Percentiles rank a stretch among this genome's conserved stretches.
phyloP scores from a whole-genome alignment of 2,888 invertebrate genomes.

The Didymodactylos carnosus region DNA sequence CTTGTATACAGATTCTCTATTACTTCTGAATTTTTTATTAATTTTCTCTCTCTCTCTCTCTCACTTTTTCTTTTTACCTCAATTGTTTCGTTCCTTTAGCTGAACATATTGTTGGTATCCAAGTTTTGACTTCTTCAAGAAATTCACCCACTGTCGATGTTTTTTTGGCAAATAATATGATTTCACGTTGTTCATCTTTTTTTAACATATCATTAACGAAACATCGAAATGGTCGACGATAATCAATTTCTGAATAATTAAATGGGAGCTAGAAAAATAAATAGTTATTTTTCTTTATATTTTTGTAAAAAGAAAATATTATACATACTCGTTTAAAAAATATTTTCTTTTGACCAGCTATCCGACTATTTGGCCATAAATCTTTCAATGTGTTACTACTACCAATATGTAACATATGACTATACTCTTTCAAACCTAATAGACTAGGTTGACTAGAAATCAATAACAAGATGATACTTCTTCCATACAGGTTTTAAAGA shows the following conservation, averaged over 20 bases:
- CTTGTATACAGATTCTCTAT: too few species aligned
- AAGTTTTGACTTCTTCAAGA: background rate
- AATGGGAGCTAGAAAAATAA: background rate
- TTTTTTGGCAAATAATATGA: background rate
- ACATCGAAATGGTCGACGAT: background rate
- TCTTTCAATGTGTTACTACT: background rate
- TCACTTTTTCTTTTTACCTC: too few species aligned
- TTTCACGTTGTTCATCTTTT: conserved; percentile 1
- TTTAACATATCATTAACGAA: background rate
- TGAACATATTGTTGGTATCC: background rate
- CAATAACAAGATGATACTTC: too few species aligned
- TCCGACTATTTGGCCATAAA: background rate
- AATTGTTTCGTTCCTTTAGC: background rate
- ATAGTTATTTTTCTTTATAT: background rate
- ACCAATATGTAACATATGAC: background rate
- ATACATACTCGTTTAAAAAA: background rate
- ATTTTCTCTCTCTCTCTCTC: too few species aligned
- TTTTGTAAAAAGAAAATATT: too few species aligned
- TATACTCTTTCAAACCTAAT: too few species aligned
- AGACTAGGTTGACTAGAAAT: too few species aligned
- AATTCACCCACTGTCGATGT: background rate
- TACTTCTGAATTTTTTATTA: too few species aligned
- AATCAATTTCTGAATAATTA: background rate
- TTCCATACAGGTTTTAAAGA: too few species aligned
- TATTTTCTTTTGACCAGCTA: background rate